Evolutionary conservation across 1,140 invertebrate species (phyloP), one percentile per base, ranked within the genome.

Genomic region (Philopotamus ludificatus): DNA sequence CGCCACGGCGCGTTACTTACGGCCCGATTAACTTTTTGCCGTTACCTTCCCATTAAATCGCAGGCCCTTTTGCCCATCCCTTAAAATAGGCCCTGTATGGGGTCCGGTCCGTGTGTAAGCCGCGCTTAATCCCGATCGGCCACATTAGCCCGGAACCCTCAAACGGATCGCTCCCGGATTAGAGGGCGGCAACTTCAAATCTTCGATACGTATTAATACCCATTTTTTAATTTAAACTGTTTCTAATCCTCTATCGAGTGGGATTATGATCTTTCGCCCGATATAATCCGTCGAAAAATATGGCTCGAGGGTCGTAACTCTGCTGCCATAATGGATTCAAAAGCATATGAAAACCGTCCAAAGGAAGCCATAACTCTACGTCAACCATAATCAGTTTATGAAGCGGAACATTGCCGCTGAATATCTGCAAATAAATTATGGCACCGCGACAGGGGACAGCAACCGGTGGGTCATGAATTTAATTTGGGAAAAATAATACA

Each of bases 311-410:
- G 51, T 54, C 51, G 51, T 54, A 54, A 54, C 22, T 54, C 51
- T 10, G 20, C 1, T 7, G 22, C 12, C 25, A 25, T 54, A 54
- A 54, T 25, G 51, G 51, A n/a, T 54, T 54, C 51, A 41, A 57
- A 57, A 58, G 55, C 55, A 21, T 58, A 58, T 58, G 55, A 42
- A 58, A 58, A 16, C 39, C 55, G 2, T 58, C 39, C 34, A 20
- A 42, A 58, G 55, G 55, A 58, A 58, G 55, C 55, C 34, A 42
- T 58, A 58, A 58, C 39, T 58, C 39, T 21, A 42, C 55, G 55
- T 58, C 55, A 28, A 18, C 55, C 55, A 58, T 58, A 58, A 58
- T 58, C 55, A 58, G 55, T 58, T 58, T 58, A 58, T 58, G 55
- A 58, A 58, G 55, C 55, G 55, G 55, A 58, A 58, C 55, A 58